Evolutionary conservation across 2,797 vertebrate genomes (phyloP), one percentile per base, ranked within the genome.

Genomic region (Calcarius lapponicus): DNA sequence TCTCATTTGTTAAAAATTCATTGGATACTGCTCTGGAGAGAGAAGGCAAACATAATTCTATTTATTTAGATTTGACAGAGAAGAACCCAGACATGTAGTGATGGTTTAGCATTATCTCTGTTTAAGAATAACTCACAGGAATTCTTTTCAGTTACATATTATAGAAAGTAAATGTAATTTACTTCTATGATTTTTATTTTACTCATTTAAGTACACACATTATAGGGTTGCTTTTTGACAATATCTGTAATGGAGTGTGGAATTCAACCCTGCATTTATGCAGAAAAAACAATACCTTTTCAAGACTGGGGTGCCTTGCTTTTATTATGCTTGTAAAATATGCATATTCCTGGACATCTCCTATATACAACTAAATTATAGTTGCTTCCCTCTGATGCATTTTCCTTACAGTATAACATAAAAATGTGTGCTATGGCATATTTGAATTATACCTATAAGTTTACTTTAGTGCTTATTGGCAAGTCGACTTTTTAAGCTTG

Each of bases 1-100:
- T 98, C 88, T 98, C 97, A 97, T 96, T 97, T 98, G 97, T 98
- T 98, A 99, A 99, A 99, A 98, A 98, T 98, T 98, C 83, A 98
- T 98, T 95, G 94, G 96, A 96, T 98, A 97, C 97, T 98, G 98
- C 97, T 96, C 97, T 73, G 72, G 78, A 98, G 98, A 98, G 97
- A 98, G 97, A 98, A 98, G 97, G 97, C 97, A 97, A 97, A 97
- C 94, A 93, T 98, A 98, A 98, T 96, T 88, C 58, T 87, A 73
- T 84, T 96, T 94, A 90, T 90, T 91, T 83, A 92, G 79, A 81
- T 89, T 73, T 80, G 60, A 67, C 58, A 73, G 34, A 75, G 81
- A 88, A 56, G 78, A 89, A 47, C 31, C 22, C 32, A 70, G 51
- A 51, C 7, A 0, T 45, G 38, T 64, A 65, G 29, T 42, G 64